Base-by-base conservation (phyloP, 2,113 vertebrate species). In the Herpailurus yagouaroundi region DNA sequence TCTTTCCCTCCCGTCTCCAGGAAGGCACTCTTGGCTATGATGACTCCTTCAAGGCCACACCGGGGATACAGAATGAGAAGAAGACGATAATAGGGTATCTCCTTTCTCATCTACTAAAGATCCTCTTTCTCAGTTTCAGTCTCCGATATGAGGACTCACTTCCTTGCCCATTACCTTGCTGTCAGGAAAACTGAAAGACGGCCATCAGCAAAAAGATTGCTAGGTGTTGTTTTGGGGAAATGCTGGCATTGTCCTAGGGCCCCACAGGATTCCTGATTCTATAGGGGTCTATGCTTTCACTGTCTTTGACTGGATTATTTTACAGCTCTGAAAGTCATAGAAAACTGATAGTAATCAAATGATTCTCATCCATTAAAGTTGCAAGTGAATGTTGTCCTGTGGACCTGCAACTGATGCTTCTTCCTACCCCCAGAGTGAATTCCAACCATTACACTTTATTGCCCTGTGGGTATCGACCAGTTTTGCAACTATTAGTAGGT, bases 331-430 rank as follows among this genome's bases (percentile, higher is more conserved):
- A 64, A 93, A 55, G 73, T 87, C 91, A 93, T 16, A 95, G 60
- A 83, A 95, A 94, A 96, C 91, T 57, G 66, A 69, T 68, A 79
- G 64, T 60, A 89, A 97, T 74, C 77, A 92, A 94, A 92, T 74
- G 50, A 94, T 94, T 89, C 79, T 63, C 74, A 77, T 36, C 15
- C 71, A 94, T 90, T 87, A 89, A 92, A 68, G 48, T 12, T 84
- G 86, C 87, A 79, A 91, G 19, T 18, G 68, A 95, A 84, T 64
- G 31, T 2, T 36, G 27, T 77, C 73, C 52, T 91, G 4, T 31
- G 36, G 60, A 90, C 41, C 57, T 55, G 8, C 19, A 92, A 48
- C 0, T 64, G n/a, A 68, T 82, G 71, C 14, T 27, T 41, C 7
- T 5, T 21, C 16, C 41, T 50, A 9, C 16, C 45, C 57, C 48